A percentile compares a stretch with the other conserved stretches of the same genome.
These are phyloP conservation scores for Pelobates cultripes DNA, from an alignment of 2,797 vertebrate genomes.

Conservation along the genomic window DNA sequence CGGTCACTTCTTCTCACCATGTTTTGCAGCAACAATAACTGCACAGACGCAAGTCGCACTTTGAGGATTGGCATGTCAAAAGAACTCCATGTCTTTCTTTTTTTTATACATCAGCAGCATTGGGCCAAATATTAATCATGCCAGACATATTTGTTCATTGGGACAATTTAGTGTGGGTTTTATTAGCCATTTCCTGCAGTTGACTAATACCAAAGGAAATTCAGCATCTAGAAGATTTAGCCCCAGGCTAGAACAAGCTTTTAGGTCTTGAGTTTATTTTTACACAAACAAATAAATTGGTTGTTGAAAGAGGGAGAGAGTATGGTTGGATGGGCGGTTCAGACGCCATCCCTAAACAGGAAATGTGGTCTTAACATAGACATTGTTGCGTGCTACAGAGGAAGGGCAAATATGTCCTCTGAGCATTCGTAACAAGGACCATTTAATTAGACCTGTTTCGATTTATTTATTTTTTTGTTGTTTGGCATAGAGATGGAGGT, in stretches of 20 bases:
- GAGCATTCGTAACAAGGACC: constrained; percentile 3
- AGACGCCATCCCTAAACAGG: constrained; percentile 12
- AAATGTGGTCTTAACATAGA: constrained; percentile 18
- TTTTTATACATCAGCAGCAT: background rate
- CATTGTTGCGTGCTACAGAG: background rate
- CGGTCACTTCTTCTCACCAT: background rate
- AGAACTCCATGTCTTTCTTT: background rate
- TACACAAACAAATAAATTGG: constrained; percentile 53
- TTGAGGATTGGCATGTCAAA: too few relatives aligned
- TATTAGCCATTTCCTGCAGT: constrained; percentile 46
- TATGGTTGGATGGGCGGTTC: constrained; percentile 12
- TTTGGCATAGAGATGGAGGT: too few relatives aligned
- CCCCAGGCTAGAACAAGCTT: constrained; percentile 20
- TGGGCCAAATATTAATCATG: constrained; percentile 32
- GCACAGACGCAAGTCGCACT: background rate
- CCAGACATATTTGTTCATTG: constrained; percentile 3
- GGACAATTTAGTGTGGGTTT: constrained; percentile 8
- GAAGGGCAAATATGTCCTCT: background rate
- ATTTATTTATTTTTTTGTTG: too few relatives aligned
- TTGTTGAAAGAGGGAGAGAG: constrained; percentile 35
- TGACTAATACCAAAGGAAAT: constrained; percentile 51
- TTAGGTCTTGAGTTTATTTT: constrained; percentile 32
- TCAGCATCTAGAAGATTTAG: constrained; percentile 27
- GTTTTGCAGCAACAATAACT: background rate
- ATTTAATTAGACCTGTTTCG: background rate